Evolutionary conservation across 2,797 vertebrate species (phyloP), one percentile per base, ranked within the genome.

Genomic region (Paramormyrops hopkinsi): DNA sequence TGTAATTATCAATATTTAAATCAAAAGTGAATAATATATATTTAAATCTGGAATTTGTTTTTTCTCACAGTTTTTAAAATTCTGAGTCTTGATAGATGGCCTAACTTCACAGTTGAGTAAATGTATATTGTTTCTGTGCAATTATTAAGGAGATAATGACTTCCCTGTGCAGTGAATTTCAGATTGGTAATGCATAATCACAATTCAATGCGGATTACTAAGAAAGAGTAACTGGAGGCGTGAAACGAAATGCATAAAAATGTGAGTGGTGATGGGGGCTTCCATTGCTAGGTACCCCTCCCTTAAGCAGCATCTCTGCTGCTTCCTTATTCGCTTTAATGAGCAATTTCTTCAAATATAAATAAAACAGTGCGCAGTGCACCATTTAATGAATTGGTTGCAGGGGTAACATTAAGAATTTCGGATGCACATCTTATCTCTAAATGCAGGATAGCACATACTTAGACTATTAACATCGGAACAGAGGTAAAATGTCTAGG

Each of bases 111-210:
- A 85, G 83, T 51, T 25, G n/a, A 85, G 50, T 85, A 85, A 85
- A 85, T 85, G 48, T 53, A 25, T 85, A 85, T 84, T 84, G 41
- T 85, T 85, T 51, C 50, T 51, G 25, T 53, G 83, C 83, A 50
- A 50, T 85, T 11, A 85, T 85, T 50, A 25, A 53, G 50, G n/a
- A 12, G 46, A 85, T 85, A 29, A 85, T 85, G 11, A 46, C 48
- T 85, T 85, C 48, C 83, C 48, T 51, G 46, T 53, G 83, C 83
- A 22, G 46, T 29, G 50, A 25, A 50, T 51, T 85, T 44, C 37
- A 79, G 73, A 79, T 41, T 79, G 17, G 73, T 79, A 79, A 79
- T 79, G 73, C 73, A 44, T 79, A 79, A 79, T 79, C 25, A 41
- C 73, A 79, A 79, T 44, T 37, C 46, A 50, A 12, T 85, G 83